Evolutionary conservation across 1,140 invertebrate species (phyloP), one percentile per base, ranked within the genome.

Genomic region (Lasioglossum baleicum): DNA sequence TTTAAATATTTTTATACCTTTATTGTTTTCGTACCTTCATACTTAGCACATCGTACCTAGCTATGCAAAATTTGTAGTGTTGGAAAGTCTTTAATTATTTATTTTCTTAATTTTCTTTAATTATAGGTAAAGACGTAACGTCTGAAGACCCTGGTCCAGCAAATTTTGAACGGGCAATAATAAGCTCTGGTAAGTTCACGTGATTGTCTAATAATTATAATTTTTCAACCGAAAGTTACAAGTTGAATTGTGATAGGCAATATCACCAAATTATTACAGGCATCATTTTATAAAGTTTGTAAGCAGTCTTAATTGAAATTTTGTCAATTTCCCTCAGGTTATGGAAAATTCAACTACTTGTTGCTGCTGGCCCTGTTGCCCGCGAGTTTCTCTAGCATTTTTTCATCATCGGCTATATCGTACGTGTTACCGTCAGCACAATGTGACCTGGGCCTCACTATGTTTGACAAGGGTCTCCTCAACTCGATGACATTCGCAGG

Each of bases 401-500:
- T 89, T 51, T 88, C 87, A 0, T 92, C 91, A 0, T 88, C 90
- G 8, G 84, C 88, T 7, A 91, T 92, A 81, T 90, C 91, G 20
- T 92, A 92, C 69, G 88, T 92, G 0, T 51, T 92, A 22, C 90
- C 91, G 0, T 89, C 90, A 0, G 91, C 91, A 4, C 90, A 92
- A 70, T 92, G 91, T 75, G 91, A 92, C 64, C 87, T 92, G 35
- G 60, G 82, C 5, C 85, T 92, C 6, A 90, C 88, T 2, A 86
- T 91, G 81, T 84, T 91, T 63, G 88, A 91, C 68, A 92, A 92
- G 67, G 91, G 91, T 10, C 73, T 92, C 7, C 84, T 92, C 48
- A 91, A 91, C 75, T 92, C 92, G 40, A 93, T 93, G 89, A 87
- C 92, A 64, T 92, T 92, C 78, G 90, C 92, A 85, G 93, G 92